Percentiles rank a stretch among this genome's conserved stretches.
phyloP scores from a whole-genome alignment of 2,797 vertebrate genomes.

The Fratercula arctica region DNA sequence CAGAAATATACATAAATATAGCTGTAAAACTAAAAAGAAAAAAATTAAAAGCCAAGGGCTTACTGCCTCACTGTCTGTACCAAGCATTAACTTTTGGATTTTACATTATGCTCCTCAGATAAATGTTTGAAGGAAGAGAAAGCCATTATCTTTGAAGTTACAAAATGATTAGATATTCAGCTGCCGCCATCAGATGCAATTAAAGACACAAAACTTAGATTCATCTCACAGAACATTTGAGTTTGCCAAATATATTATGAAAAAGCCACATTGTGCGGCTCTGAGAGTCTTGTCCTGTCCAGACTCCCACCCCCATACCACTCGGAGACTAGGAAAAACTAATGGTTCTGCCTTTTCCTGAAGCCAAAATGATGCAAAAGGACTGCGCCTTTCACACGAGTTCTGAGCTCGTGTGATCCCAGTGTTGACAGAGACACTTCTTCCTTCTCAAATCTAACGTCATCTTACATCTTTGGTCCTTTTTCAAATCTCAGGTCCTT shows the following conservation, averaged over 20 bases:
- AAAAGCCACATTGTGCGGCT: constrained; percentile 3
- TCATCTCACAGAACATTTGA: not conserved
- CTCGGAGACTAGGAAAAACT: not conserved
- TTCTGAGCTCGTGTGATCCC: not conserved
- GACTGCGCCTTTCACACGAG: not conserved
- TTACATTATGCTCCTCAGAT: constrained; percentile 50
- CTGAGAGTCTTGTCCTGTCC: not conserved
- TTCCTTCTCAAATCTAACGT: not conserved
- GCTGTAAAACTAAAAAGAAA: not conserved
- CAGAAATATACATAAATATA: not conserved
- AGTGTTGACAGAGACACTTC: not conserved
- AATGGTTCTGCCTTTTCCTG: not conserved
- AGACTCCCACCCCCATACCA: not conserved
- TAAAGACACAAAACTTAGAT: constrained; percentile 25
- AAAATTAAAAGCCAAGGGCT: not conserved
- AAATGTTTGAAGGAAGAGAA: constrained; percentile 63
- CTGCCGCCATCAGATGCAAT: constrained; percentile 55
- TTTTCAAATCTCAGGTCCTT: not conserved
- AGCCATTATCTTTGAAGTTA: constrained; percentile 65
- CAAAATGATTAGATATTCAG: constrained; percentile 68
- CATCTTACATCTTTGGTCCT: not conserved
- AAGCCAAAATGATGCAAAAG: not conserved
- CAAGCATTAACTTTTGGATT: constrained; percentile 54
- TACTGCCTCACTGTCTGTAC: not conserved
- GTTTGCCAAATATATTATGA: constrained; percentile 21